Evolutionary conservation across 2,797 vertebrate species (phyloP), one percentile per base, ranked within the genome.

Genomic region (Crax fasciolata): DNA sequence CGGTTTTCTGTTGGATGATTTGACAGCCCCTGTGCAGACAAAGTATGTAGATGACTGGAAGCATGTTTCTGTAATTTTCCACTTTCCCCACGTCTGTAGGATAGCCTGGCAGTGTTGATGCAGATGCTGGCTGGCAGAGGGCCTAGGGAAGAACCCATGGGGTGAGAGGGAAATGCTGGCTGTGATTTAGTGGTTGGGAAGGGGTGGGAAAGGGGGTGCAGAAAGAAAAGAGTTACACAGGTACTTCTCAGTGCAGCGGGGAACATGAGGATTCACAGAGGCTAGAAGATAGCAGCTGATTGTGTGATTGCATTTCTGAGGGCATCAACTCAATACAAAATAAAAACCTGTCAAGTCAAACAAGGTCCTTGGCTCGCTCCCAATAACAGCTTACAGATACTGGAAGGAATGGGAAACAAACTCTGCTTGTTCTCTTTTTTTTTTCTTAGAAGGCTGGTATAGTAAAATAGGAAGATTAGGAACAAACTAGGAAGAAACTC

Each of bases 61-160:
- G 89, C 63, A 62, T 82, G 75, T 92, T 95, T 93, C 85, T 91
- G 18, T 70, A 73, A 95, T 92, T 95, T 87, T 70, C 55, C 49
- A 52, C 52, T 76, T 89, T 2, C 3, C 38, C 59, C 66, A 48
- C 16, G 14, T 63, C 86, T 90, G 81, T 94, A 90, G 92, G 89
- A 89, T 84, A 90, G 79, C 49, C 75, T 92, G 89, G 55, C 78
- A 84, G 43, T 28, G 38, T 30, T 43, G 17, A 35, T 9, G 54
- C 24, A 65, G 76, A 52, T 0, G 1, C 59, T 32, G 51, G 11
- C 1, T 95, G 84, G 75, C 93, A 94, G 39, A 87, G 30, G 13
- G 77, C 71, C 74, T 39, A 46, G 21, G 78, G 54, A 83, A 92
- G 58, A 16, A 58, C 57, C 74, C 46, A 10, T 10, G 30, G 72